Base-by-base conservation (phyloP, 2,113 vertebrate genomes). In the Leptocoma aspasia region DNA sequence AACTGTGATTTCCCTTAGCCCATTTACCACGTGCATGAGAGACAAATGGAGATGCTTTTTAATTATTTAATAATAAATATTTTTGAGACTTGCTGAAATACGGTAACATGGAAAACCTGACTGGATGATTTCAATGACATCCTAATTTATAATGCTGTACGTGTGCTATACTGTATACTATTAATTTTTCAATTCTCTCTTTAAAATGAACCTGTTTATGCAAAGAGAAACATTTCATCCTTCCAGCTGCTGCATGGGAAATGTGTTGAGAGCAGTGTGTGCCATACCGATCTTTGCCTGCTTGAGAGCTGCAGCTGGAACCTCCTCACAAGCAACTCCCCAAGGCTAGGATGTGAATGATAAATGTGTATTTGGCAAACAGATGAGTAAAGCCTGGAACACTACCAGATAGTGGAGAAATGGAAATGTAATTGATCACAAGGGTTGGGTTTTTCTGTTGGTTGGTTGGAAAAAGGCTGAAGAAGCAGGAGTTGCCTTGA, bases 401-500 rank as follows among this genome's bases (percentile, higher is more conserved):
- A 19, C 8, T 90, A 96, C 95, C 97, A 97, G 87, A 56, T 83
- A 57, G n/a, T 77, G 61, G 88, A 94, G 91, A 96, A 94, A 79
- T 30, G 53, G 92, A 97, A 97, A 91, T 91, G 86, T 81, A 75
- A 66, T 88, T 90, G 83, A 89, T 93, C 86, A 79, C 81, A 86
- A 45, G 44, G 24, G 39, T 23, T 80, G 45, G 8, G 5, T 20
- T 53, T 72, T 80, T 35, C 56, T 79, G 22, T 92, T 73, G 91
- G 49, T 92, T 96, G 87, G 49, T 92, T 96, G 86, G 87, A 91
- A 60, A 77, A 94, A 94, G 77, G 54, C 86, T 97, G 95, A 96
- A 93, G 96, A 96, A 96, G 97, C 85, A 81, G 88, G 91, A 96
- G 94, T 97, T 97, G 97, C 96, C 96, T 97, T 96, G 92, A 97